Base-by-base conservation (phyloP, 2,113 vertebrate species). In the Kryptolebias marmoratus region DNA sequence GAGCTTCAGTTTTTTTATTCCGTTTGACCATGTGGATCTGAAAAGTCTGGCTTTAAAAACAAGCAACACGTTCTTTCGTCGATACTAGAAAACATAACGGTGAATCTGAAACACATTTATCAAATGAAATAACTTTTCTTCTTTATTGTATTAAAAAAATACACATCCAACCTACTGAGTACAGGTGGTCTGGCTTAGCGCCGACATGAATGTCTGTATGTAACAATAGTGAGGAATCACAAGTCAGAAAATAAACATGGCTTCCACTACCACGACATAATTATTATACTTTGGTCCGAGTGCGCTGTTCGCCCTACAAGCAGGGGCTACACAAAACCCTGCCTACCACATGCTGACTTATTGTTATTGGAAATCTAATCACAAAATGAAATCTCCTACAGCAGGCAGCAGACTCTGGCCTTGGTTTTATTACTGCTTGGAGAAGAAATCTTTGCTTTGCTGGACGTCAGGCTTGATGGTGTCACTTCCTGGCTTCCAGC, bases 401-500 rank as follows among this genome's bases (percentile, higher is more conserved):
- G 81, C 59, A 90, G 64, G 52, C 73, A 22, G 72, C 87, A 91
- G 57, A 90, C 59, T 66, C 6, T 16, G 45, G 85, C 57, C 12
- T 63, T 75, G 55, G 48, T 9, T 59, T 92, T 91, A 94, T 71
- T 94, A 92, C 80, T 98, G 96, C 90, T 99, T 98, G 86, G 96
- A 93, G 71, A 99, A 99, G 91, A 95, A 99, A 69, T 98, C 97
- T 95, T 96, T 98, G 84, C 98, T 99, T 81, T 96, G 95, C 86
- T 96, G 87, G 86, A 98, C 89, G 58, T 98, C 97, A 15, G 98
- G 98, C 86, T 98, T 99, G 95, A 99, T 99, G 64, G 97, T 97
- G 90, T 99, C 98, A 84, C 94, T 96, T 88, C 98, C 98, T 85
- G 98, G 97, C 91, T 98, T 96, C 98, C 98, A 99, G 78, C 97